Conservation (phyloP, 2,797 vertebrate genomes). For the Notoglanidium macrostoma region DNA sequence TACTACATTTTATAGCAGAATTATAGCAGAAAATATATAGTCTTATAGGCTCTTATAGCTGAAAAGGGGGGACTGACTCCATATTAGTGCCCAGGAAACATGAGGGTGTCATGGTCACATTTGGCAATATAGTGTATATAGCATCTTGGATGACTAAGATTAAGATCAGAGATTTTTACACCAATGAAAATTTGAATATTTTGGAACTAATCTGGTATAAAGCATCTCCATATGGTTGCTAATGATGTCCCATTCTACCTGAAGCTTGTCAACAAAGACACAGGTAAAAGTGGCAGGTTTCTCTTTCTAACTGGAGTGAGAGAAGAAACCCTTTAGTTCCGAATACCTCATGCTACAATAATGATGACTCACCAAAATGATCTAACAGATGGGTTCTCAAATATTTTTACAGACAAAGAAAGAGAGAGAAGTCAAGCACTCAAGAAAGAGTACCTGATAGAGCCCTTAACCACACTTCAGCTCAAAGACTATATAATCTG, state of each 20-base stretch:
- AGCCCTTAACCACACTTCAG: background rate
- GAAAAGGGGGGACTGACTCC: background rate
- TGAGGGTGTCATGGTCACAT: background rate
- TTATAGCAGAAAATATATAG: background rate
- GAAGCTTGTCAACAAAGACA: conserved; percentile 27
- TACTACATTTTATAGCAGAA: background rate
- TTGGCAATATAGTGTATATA: background rate
- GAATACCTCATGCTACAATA: conserved; percentile 25
- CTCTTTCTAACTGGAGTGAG: conserved; percentile 31
- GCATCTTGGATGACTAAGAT: background rate
- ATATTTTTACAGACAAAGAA: background rate
- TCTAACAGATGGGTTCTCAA: conserved; percentile 73
- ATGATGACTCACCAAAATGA: conserved; percentile 67
- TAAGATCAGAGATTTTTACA: background rate
- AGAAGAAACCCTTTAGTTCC: conserved; percentile 35
- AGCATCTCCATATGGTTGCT: conserved; percentile 8
- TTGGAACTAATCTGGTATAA: conserved; percentile 6
- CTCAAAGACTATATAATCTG: background rate
- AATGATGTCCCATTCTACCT: background rate
- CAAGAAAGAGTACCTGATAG: no score
- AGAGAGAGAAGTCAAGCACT: background rate
- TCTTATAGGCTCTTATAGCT: background rate
- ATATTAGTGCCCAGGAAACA: background rate
- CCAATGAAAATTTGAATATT: background rate
- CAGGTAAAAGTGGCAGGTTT: conserved; percentile 11